Base-by-base conservation (phyloP, 2,113 vertebrate genomes). In the Nyctereutes procyonoides region DNA sequence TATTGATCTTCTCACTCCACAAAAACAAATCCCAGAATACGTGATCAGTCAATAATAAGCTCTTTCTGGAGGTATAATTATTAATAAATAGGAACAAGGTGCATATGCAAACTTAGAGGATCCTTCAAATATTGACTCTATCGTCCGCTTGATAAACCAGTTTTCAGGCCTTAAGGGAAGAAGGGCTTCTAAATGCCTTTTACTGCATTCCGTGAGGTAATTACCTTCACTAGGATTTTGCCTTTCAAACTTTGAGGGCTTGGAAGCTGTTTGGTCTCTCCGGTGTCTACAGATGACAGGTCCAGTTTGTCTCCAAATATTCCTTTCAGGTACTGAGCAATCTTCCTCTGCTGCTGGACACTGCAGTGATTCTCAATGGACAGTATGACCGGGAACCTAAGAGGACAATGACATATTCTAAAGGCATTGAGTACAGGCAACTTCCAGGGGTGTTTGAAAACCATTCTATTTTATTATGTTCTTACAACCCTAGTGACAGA, bases 361-460 rank as follows among this genome's bases (percentile, higher is more conserved):
- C 98, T 99, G 97, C 99, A 99, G 97, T 99, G 99, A 96, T 99
- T 99, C 98, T 99, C 99, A 51, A 99, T 99, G 63, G 99, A 99
- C 91, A 99, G 98, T 30, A 99, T 99, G 81, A 99, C 99, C 0
- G 99, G 99, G 96, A 99, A 99, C 98, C 99, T 99, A 94, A 30
- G 84, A 32, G 67, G 51, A 97, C 5, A 77, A 97, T 77, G 88
- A 84, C 35, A 67, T 4, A 51, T 30, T 22, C 9, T 67, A 67
- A 58, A 63, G 43, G 30, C 1, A 6, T 73, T 32, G 3, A 48
- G 6, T 1, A 19, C 12, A 32, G 30, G 32, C 19, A 48, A 30
- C 20, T 43, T 5, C 6, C 28, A 32, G 14, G 38, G 35, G 63
- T 5, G 26, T 60, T 0, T 10, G 9, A 55, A 90, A 62, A 86